These are phyloP conservation scores for Propithecus deckenii DNA, from an alignment of 2,797 vertebrate genomes.

Conservation along the genomic window DNA sequence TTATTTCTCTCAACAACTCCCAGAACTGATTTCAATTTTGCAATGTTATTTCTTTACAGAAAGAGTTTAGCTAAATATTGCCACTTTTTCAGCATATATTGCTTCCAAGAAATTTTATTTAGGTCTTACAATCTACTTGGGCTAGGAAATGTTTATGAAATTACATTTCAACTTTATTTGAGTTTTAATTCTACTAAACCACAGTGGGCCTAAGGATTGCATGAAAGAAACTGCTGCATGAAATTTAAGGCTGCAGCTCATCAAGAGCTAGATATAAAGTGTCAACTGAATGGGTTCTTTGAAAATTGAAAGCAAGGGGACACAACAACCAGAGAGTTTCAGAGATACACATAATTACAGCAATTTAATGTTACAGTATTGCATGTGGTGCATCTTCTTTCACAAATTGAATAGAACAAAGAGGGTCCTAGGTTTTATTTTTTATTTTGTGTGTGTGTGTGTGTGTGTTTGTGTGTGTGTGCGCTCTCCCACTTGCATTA, in stretches of 20 bases:
- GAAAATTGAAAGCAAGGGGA: neutral
- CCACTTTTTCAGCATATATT: neutral
- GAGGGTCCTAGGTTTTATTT: neutral
- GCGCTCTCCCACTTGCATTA: neutral
- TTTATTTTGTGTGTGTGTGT: neutral
- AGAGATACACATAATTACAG: neutral
- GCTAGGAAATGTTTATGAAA: slow-evolving; percentile 34
- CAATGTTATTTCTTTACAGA: slow-evolving; percentile 40
- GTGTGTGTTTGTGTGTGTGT: too few species aligned
- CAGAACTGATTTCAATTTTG: slow-evolving; percentile 45
- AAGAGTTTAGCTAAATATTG: slow-evolving; percentile 39
- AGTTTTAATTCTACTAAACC: slow-evolving; percentile 40
- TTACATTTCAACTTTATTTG: slow-evolving; percentile 39
- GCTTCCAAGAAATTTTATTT: slow-evolving; percentile 35
- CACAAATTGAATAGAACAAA: neutral
- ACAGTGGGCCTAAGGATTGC: neutral
- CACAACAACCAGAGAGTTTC: neutral
- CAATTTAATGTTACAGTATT: neutral
- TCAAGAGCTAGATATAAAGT: neutral
- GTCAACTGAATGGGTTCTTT: neutral
- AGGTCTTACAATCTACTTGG: neutral
- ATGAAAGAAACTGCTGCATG: neutral
- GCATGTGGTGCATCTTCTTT: neutral
- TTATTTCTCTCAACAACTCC: slow-evolving; percentile 38
- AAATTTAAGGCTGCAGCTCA: neutral